Conservation (phyloP, 2,888 invertebrate genomes). For the Malthinus flaveolus region DNA sequence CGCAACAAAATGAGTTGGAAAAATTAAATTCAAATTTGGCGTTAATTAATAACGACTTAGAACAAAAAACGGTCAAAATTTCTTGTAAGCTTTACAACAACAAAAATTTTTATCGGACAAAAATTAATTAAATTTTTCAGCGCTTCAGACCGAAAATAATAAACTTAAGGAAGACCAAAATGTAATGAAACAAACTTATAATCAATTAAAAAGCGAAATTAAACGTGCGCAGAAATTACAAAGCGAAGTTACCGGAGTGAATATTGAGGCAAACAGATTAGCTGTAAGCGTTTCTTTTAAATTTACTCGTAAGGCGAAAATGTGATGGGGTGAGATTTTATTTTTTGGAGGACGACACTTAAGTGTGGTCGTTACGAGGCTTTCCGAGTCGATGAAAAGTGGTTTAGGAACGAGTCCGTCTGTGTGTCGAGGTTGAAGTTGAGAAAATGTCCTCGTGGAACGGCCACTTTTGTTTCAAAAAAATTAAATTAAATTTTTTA, state of each 20-base stretch:
- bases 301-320: no score
- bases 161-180: slow-evolving; percentile 49
- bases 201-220: slow-evolving; percentile 46
- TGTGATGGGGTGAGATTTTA: no score
- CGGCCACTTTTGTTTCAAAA: no score
- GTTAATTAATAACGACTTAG: slow-evolving; percentile 40
- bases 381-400: no score
- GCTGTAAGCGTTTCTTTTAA: slow-evolving; percentile 38
- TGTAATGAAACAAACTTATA: slow-evolving; percentile 46
- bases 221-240: slow-evolving; percentile 45
- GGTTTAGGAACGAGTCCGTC: no score
- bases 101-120: not conserved
- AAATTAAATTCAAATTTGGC: slow-evolving; percentile 35
- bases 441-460: no score
- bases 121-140: slow-evolving; percentile 31
- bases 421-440: no score
- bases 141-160: slow-evolving; percentile 45
- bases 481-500: not conserved
- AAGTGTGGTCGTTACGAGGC: no score
- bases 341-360: no score
- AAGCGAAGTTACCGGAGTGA: slow-evolving; percentile 43
- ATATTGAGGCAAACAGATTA: slow-evolving; percentile 47
- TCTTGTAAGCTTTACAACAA: slow-evolving; percentile 28
- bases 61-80: slow-evolving; percentile 43
- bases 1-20: slow-evolving; percentile 41